phyloP scores from a whole-genome alignment of 2,113 vertebrate genomes.

The Probosciger aterrimus region DNA sequence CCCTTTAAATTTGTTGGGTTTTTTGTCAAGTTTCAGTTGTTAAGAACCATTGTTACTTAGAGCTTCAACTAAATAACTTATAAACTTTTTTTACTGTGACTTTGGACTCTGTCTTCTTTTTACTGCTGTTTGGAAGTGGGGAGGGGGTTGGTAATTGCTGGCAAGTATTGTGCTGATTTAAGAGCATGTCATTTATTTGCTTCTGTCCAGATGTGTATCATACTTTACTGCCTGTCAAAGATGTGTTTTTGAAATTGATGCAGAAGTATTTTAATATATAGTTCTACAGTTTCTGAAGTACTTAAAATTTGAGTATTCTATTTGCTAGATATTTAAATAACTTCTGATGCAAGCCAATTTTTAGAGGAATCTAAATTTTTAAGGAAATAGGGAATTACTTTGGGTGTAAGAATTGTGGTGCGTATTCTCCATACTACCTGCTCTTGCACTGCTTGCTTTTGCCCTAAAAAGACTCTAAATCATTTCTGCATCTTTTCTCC shows the following conservation, averaged over 20 bases:
- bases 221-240: background rate
- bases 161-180: background rate
- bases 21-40: background rate
- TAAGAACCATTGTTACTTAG: background rate
- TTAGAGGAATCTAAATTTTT: background rate
- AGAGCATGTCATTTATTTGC: background rate
- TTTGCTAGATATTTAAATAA: background rate
- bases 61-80: background rate
- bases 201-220: background rate
- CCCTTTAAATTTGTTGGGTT: background rate
- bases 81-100: background rate
- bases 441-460: background rate
- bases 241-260: background rate
- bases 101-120: background rate
- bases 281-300: background rate
- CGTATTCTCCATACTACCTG: background rate
- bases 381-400: background rate
- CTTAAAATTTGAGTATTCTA: background rate
- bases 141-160: background rate
- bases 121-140: background rate
- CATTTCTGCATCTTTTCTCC: background rate
- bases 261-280: background rate
- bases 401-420: background rate
- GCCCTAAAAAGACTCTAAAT: background rate
- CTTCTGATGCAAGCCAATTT: background rate